These are phyloP conservation scores for Ophion ventricosus DNA, from an alignment of 2,888 invertebrate genomes.

Conservation along the genomic window DNA sequence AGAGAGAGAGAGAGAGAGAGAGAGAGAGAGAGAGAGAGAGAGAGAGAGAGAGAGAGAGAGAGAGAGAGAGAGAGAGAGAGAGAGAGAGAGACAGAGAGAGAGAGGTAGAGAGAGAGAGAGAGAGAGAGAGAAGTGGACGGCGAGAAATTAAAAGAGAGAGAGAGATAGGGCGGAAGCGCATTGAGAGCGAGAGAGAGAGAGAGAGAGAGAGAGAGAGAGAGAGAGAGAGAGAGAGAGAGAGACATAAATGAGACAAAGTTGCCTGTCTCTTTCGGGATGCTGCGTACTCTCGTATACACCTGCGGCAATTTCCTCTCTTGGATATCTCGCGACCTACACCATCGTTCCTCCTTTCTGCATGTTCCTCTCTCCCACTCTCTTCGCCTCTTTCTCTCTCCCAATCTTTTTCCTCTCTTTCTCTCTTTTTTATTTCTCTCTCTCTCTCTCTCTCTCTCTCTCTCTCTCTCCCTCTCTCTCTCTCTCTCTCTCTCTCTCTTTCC, in stretches of 20 bases:
- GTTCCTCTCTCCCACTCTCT: not conserved
- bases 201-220: slow-evolving; percentile 10
- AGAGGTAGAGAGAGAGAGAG: slow-evolving; percentile 6
- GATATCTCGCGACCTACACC: slow-evolving; percentile 36
- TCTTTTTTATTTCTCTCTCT: slow-evolving; percentile 29
- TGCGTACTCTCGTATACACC: slow-evolving; percentile 62
- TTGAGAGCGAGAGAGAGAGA: slow-evolving; percentile 7
- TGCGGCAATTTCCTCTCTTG: slow-evolving; percentile 68
- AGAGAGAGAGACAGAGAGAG: slow-evolving; percentile 8
- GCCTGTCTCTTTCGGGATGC: slow-evolving; percentile 49
- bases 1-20: slow-evolving; percentile 1
- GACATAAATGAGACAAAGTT: slow-evolving; percentile 41
- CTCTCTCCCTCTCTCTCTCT: no score
- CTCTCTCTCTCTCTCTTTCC: not conserved
- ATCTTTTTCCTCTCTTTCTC: no score
- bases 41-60: not conserved
- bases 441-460: slow-evolving; percentile 27
- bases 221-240: slow-evolving; percentile 1
- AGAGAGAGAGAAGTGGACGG: not conserved
- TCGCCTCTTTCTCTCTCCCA: slow-evolving; percentile 1
- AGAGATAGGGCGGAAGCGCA: not conserved
- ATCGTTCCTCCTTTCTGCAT: slow-evolving; percentile 15
- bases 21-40: not conserved
- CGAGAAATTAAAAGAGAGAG: slow-evolving; percentile 4
- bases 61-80: slow-evolving; percentile 17